Evolutionary conservation across 1,140 invertebrate species (phyloP).

Genomic region (Papilio xuthus): DNA sequence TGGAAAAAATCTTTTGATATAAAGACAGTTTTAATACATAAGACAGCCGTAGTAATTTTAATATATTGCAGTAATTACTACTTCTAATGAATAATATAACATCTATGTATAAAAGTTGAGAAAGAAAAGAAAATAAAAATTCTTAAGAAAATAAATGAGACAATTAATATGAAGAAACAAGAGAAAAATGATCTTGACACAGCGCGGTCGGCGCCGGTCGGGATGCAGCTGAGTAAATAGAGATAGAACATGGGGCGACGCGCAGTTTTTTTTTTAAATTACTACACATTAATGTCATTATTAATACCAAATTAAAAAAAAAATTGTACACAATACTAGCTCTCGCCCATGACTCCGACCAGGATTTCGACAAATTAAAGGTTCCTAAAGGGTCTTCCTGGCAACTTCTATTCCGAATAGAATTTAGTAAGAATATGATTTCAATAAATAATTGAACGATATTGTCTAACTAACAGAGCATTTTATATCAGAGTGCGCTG

Average conservation of each 20-base stretch:
- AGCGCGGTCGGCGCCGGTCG: background rate
- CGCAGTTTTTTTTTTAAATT: background rate
- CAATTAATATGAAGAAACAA: conserved; percentile 21
- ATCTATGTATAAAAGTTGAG: background rate
- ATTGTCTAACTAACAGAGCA: background rate
- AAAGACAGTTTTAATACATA: no score
- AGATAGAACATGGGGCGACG: background rate
- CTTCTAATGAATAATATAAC: background rate
- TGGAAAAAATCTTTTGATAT: no score
- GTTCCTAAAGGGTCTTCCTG: no score
- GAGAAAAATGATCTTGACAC: conserved; percentile 15
- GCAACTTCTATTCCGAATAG: no score
- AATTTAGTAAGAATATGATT: no score
- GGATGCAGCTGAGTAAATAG: conserved; percentile 14
- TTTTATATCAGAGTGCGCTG: background rate
- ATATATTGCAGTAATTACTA: background rate
- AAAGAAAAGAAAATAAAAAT: background rate
- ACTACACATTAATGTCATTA: background rate
- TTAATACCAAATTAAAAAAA: no score
- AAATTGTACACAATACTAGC: no score
- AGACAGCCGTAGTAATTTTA: background rate
- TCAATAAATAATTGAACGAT: no score
- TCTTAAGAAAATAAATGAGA: background rate
- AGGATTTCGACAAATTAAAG: no score
- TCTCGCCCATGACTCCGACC: no score